Percentiles rank a stretch among this genome's conserved stretches.
phyloP scores from a whole-genome alignment of 2,888 invertebrate species.

The Ennomos fuscantarius region DNA sequence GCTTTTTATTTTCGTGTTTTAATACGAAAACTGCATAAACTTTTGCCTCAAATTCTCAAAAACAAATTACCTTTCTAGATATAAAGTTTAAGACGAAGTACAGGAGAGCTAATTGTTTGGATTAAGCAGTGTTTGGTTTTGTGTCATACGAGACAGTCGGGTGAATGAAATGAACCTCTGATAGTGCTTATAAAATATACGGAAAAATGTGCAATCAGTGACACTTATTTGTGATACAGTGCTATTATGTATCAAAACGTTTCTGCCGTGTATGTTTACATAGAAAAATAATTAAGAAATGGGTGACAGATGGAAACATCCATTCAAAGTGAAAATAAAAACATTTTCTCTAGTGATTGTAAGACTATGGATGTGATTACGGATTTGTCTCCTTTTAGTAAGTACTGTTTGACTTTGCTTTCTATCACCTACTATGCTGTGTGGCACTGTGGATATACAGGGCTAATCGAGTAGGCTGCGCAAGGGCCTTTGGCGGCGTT shows the following conservation, averaged over 20 bases:
- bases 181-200: conserved; percentile 64
- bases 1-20: conserved; percentile 35
- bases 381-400: conserved; percentile 73
- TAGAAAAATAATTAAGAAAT: conserved; percentile 71
- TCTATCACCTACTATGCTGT: conserved; percentile 6
- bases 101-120: conserved; percentile 32
- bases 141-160: conserved; percentile 39
- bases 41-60: conserved; percentile 17
- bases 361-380: conserved; percentile 75
- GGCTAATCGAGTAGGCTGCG: conserved; percentile 17
- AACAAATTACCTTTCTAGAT: conserved; percentile 7
- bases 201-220: conserved; percentile 65
- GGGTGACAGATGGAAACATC: conserved; percentile 78
- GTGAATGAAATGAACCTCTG: conserved; percentile 51
- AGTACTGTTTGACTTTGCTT: conserved; percentile 54
- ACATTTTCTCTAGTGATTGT: conserved; percentile 55
- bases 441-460: not conserved
- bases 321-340: conserved; percentile 76
- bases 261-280: conserved; percentile 39
- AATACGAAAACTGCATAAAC: conserved; percentile 29
- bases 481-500: conserved; percentile 28
- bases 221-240: conserved; percentile 46
- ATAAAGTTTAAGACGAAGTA: conserved; percentile 10
- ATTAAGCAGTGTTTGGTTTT: conserved; percentile 30
- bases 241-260: conserved; percentile 46